Conservation (phyloP, 2,113 vertebrate genomes). For the Sigmodon hispidus region DNA sequence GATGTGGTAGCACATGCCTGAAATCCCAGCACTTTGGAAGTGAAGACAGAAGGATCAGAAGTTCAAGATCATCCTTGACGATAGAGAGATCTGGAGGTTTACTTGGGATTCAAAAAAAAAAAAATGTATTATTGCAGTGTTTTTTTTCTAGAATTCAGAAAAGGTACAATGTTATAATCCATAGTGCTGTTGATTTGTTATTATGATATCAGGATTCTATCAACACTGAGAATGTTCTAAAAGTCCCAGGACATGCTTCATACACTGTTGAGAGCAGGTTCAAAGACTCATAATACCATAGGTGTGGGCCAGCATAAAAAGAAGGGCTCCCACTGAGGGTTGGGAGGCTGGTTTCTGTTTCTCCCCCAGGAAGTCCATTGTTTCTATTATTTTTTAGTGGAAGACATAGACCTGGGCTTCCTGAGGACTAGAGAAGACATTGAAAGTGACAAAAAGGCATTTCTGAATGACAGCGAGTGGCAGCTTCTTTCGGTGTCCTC, state of each 20-base stretch:
- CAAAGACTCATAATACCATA: not conserved
- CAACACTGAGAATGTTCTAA: not conserved
- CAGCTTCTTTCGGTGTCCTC: slow-evolving; percentile 91
- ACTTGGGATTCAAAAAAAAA: not conserved
- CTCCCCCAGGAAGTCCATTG: not conserved
- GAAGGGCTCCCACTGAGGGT: not conserved
- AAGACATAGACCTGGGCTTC: slow-evolving; percentile 89
- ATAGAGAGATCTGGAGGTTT: not conserved
- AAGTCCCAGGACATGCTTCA: not conserved
- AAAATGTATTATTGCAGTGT: not conserved
- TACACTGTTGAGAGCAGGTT: not conserved
- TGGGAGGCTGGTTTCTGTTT: not conserved
- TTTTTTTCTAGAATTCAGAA: not conserved
- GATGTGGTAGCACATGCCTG: not conserved
- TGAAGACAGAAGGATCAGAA: not conserved
- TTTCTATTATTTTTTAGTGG: slow-evolving; percentile 83
- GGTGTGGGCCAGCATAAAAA: not conserved
- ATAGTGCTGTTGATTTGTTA: not conserved
- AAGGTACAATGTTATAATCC: not conserved
- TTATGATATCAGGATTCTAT: not conserved
- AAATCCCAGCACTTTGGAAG: not conserved
- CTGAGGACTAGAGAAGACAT: slow-evolving; percentile 88
- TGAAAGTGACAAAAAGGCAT: slow-evolving; percentile 85
- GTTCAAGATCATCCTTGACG: not conserved
- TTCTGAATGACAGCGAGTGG: slow-evolving; percentile 92